These are phyloP conservation scores for Podilymbus podiceps DNA, from an alignment of 2,113 vertebrate genomes.

Conservation along the genomic window DNA sequence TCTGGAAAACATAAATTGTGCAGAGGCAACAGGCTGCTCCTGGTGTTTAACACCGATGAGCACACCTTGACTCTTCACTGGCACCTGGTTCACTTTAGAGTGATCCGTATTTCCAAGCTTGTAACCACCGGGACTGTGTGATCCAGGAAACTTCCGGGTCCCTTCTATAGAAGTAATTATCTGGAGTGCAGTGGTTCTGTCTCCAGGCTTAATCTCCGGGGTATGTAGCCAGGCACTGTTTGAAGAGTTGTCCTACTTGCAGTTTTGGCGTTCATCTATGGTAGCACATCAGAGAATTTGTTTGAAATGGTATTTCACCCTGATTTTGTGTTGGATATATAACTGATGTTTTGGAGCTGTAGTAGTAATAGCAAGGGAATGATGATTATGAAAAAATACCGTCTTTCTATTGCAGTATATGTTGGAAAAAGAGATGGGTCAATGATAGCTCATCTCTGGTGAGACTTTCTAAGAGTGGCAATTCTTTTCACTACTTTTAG, in stretches of 20 bases:
- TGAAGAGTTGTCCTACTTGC: background rate
- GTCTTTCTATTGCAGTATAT: background rate
- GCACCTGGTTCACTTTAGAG: background rate
- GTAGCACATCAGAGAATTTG: background rate
- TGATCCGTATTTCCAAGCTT: background rate
- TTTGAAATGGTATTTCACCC: background rate
- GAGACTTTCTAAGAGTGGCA: background rate
- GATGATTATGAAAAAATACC: background rate
- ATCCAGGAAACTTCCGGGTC: background rate
- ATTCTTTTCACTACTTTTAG: background rate
- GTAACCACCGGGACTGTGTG: background rate
- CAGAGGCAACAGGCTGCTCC: background rate
- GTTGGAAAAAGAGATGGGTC: background rate
- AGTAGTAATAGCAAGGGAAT: background rate
- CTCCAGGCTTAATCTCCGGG: background rate
- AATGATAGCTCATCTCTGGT: background rate
- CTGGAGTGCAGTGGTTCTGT: background rate
- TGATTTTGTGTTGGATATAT: background rate
- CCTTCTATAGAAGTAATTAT: background rate
- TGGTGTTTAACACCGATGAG: background rate
- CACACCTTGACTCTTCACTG: background rate
- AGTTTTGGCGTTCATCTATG: background rate
- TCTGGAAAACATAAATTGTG: background rate
- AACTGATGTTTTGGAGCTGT: background rate
- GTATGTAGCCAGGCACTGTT: background rate